Percentiles rank a stretch among this genome's conserved stretches.
Conservation (phyloP, 2,888 invertebrate species). For the Sialis lutaria region DNA sequence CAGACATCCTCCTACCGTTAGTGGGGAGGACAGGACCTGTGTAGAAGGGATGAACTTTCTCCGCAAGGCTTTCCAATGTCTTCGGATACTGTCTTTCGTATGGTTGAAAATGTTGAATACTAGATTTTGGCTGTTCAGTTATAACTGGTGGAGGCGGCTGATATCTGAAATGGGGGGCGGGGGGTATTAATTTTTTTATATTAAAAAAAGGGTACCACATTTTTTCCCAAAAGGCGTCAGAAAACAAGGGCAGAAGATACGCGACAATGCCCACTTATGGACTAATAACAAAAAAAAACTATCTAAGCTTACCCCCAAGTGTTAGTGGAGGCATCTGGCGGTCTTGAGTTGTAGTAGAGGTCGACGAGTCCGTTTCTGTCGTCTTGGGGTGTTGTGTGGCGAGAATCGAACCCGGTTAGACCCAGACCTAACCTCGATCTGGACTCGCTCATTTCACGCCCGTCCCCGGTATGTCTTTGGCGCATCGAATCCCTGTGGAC, state of each 20-base stretch:
- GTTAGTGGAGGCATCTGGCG: constrained; percentile 36
- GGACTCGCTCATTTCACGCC: constrained; percentile 60
- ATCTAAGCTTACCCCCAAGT: constrained; percentile 28
- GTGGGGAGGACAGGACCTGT: constrained; percentile 32
- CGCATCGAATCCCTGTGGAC: constrained; percentile 24
- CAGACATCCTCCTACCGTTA: constrained; percentile 43
- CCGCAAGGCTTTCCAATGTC: constrained; percentile 78
- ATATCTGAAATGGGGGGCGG: constrained; percentile 27
- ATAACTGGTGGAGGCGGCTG: constrained; percentile 79
- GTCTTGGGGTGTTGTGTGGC: constrained; percentile 30
- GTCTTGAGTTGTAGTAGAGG: constrained; percentile 66
- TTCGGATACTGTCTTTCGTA: constrained; percentile 77
- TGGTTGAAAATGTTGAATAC: constrained; percentile 67
- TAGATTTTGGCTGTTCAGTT: constrained; percentile 75
- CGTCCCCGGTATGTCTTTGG: constrained; percentile 49
- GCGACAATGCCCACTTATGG: no score
- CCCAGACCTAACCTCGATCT: constrained; percentile 57
- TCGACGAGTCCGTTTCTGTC: constrained; percentile 47
- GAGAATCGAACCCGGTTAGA: constrained; percentile 45
- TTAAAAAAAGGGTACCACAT: no score
- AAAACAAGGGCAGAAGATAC: no score
- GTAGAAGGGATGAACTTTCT: constrained; percentile 83
- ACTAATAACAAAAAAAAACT: no score
- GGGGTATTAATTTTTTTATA: no score
- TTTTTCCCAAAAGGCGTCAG: no score